Conservation (phyloP, 2,797 vertebrate species). For the Gambelia wislizenii region DNA sequence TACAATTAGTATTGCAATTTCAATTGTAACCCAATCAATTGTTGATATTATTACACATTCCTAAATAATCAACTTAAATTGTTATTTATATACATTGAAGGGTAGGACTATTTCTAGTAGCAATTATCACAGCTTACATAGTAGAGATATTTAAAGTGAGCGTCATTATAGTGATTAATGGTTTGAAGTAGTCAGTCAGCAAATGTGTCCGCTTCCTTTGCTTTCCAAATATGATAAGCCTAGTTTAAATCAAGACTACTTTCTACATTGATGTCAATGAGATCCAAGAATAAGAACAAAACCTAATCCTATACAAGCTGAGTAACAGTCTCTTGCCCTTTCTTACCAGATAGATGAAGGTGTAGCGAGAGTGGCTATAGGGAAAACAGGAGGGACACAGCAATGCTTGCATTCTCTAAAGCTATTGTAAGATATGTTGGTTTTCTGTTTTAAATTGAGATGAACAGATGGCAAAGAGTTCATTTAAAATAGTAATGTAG, state of each 20-base stretch:
- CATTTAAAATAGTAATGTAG: conserved; percentile 82
- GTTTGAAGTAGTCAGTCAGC: too few species aligned
- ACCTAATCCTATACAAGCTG: too few species aligned
- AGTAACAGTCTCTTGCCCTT: neutral
- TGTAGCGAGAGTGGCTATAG: conserved; percentile 46
- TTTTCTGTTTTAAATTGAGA: conserved; percentile 83
- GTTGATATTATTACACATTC: too few species aligned
- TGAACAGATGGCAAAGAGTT: conserved; percentile 82
- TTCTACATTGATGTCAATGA: neutral
- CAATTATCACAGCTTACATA: too few species aligned
- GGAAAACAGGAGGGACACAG: conserved; percentile 77
- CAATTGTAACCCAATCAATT: too few species aligned
- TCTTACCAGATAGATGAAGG: conserved; percentile 44
- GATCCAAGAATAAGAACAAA: neutral
- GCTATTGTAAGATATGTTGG: conserved; percentile 83
- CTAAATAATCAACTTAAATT: too few species aligned
- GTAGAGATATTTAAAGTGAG: too few species aligned
- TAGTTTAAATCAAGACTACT: neutral
- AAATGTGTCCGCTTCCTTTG: too few species aligned
- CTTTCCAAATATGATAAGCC: neutral
- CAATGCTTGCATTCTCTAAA: conserved; percentile 81
- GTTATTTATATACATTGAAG: too few species aligned
- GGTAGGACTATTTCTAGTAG: too few species aligned
- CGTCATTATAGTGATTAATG: too few species aligned
- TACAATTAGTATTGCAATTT: too few species aligned